Base-by-base conservation (phyloP, 2,888 invertebrate genomes). In the Phortica okadai region DNA sequence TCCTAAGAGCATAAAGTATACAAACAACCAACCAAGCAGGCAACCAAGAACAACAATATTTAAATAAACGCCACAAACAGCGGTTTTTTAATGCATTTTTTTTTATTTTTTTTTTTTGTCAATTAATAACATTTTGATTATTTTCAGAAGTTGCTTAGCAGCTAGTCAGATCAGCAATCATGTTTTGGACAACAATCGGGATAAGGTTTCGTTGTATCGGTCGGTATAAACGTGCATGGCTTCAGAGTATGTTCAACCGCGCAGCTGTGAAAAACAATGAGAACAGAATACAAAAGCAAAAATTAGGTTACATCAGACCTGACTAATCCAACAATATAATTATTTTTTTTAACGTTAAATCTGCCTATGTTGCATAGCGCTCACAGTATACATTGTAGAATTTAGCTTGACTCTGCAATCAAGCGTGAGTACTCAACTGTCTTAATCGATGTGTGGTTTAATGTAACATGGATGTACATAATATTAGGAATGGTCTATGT, bases 121-220 rank as follows among this genome's bases (percentile, higher is more conserved):
- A 16, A 83, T 83, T 82, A 79, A 82, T 56, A 82, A 76, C 79
- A 80, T 76, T 83, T 80, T 80, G 78, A 74, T 76, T 76, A 74
- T 44, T 76, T 78, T 67, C 59, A 25, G 14, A 74, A 78, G 75
- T 75, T 75, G 79, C 78, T 76, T 69, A 73, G 73, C 78, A 76
- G 75, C 70, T 50, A 50, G 6, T 50, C 50, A 50, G 8, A 25
- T 73, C 58, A 76, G 41, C 76, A 76, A 16, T 67, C 66, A 7
- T 45, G 76, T 11, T 74, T 77, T 14, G 87, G 82, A 76, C 88
- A 89, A 59, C 89, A 89, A 8, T 79, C 72, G 6, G 90, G 90
- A 78, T 78, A 89, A 0, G 86, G 79, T 50, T 86, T 83, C 0
- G 77, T 75, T 0, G 74, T 44, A 81, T 88, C 83, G 14, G 77